These are phyloP conservation scores for Melipona bicolor DNA, from an alignment of 2,888 invertebrate species.

Conservation along the genomic window DNA sequence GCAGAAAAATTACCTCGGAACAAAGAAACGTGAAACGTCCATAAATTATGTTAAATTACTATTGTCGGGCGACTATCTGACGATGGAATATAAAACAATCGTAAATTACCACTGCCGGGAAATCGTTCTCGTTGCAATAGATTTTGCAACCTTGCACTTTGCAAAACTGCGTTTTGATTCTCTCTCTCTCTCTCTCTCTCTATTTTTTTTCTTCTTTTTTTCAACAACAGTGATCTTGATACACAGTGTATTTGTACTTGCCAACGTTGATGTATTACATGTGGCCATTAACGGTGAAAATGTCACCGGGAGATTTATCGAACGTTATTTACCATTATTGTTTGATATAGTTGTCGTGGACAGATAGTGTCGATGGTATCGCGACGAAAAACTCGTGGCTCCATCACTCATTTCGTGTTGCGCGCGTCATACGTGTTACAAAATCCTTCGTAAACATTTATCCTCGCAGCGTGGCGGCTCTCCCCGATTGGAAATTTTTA, in stretches of 20 bases:
- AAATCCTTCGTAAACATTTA: constrained; percentile 40
- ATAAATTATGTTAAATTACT: background rate
- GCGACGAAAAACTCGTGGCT: constrained; percentile 34
- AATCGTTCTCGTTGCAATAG: background rate
- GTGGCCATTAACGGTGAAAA: constrained; percentile 44
- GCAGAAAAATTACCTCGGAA: background rate
- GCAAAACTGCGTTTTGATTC: background rate
- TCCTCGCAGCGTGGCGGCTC: background rate
- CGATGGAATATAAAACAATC: too few species aligned
- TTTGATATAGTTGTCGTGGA: constrained; percentile 47
- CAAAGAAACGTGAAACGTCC: background rate
- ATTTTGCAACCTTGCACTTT: background rate
- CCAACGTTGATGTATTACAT: constrained; percentile 35
- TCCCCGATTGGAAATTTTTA: constrained; percentile 9
- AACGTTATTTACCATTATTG: constrained; percentile 48
- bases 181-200: too few species aligned
- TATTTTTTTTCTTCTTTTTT: background rate
- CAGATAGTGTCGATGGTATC: constrained; percentile 46
- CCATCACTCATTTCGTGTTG: constrained; percentile 38
- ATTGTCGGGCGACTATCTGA: background rate
- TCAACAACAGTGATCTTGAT: background rate
- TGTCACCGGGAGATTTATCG: constrained; percentile 42
- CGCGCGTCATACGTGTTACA: constrained; percentile 31
- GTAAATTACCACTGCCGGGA: too few species aligned
- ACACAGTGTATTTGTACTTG: constrained; percentile 25